A percentile compares a stretch with the other conserved stretches of the same genome.
These are phyloP conservation scores for Cheumatopsyche charites DNA, from an alignment of 1,140 invertebrate genomes.

Conservation along the genomic window DNA sequence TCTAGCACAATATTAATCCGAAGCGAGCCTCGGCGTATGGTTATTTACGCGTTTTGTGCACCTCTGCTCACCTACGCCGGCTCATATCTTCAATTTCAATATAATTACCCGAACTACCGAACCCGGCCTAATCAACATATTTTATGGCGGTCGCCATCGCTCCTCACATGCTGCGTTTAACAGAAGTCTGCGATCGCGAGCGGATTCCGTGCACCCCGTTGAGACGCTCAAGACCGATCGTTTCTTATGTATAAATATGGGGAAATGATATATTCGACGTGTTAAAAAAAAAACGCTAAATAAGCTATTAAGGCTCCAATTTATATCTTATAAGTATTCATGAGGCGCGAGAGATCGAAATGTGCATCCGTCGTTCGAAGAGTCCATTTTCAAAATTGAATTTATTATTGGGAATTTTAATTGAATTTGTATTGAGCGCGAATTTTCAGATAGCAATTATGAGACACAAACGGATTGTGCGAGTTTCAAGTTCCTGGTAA, in stretches of 20 bases:
- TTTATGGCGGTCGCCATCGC: slow-evolving; percentile 9
- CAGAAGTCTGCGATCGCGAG: slow-evolving; percentile 2
- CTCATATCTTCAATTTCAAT: slow-evolving; percentile 27
- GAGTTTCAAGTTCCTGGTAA: no score
- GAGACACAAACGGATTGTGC: no score
- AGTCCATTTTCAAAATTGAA: no score
- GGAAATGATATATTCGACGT: slow-evolving; percentile 9
- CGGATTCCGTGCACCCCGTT: slow-evolving; percentile 8
- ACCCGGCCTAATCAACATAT: slow-evolving; percentile 31
- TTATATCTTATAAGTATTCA: neutral
- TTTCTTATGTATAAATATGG: neutral
- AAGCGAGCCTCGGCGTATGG: slow-evolving; percentile 3
- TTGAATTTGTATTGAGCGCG: no score
- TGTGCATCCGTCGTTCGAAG: no score
- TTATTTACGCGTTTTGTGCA: slow-evolving; percentile 30
- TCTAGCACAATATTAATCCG: neutral
- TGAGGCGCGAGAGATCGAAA: no score
- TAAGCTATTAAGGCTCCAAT: slow-evolving; percentile 15
- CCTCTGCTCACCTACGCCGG: slow-evolving; percentile 23
- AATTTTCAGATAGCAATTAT: no score
- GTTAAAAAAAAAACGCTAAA: slow-evolving; percentile 11
- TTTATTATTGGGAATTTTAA: no score
- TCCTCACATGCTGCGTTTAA: neutral
- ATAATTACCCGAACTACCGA: slow-evolving; percentile 39
- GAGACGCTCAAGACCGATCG: neutral